Conservation (phyloP, 2,113 vertebrate species). For the Labrus mixtus region DNA sequence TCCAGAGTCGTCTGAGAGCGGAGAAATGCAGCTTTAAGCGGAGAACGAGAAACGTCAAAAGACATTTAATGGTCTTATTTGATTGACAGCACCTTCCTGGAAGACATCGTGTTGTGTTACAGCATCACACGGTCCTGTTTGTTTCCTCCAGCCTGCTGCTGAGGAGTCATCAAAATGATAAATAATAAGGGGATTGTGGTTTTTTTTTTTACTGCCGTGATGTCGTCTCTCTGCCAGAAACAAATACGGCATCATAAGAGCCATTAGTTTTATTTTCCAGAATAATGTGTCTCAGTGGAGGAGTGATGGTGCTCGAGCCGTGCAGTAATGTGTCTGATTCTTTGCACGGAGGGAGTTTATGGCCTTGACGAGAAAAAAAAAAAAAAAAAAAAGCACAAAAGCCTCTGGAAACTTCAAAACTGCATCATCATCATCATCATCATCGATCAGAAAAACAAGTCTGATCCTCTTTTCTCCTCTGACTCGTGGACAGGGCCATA, state of each 20-base stretch:
- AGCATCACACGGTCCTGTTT: no score
- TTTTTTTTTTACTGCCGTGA: neutral
- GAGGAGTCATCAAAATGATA: neutral
- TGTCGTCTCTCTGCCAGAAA: neutral
- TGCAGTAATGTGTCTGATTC: neutral
- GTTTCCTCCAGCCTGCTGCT: no score
- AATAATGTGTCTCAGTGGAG: neutral
- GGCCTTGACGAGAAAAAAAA: neutral
- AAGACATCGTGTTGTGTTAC: no score
- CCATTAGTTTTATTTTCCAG: neutral
- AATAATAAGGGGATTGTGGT: neutral
- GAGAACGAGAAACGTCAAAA: no score
- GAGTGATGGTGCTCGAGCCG: neutral
- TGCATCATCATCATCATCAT: slow-evolving; percentile 9
- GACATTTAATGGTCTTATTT: no score
- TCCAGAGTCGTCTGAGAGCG: no score
- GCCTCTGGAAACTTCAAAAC: neutral
- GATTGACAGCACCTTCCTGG: no score
- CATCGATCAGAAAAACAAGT: slow-evolving; percentile 14
- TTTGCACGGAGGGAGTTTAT: neutral
- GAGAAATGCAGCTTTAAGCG: no score
- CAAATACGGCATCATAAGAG: neutral
- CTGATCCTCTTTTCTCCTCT: neutral
- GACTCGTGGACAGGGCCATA: neutral
- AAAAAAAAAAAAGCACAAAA: neutral